Evolutionary conservation across 2,888 invertebrate genomes (phyloP).

Genomic region (Amitus sp.): DNA sequence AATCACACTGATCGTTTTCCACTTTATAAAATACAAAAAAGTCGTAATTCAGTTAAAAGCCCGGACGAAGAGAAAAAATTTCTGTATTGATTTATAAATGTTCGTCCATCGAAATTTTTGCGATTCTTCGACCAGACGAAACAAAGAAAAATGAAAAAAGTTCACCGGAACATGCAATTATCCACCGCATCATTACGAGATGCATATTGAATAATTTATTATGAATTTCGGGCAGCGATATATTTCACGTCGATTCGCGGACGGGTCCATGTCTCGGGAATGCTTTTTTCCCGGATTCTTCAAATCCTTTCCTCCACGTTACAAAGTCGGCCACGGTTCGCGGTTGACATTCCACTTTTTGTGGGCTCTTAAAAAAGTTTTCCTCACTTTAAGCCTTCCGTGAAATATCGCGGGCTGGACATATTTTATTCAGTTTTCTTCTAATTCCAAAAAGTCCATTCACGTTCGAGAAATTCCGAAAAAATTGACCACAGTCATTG

Average conservation of each 20-base stretch:
- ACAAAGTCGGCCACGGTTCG: conserved; percentile 26
- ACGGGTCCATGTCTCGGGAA: conserved; percentile 31
- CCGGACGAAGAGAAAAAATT: no score
- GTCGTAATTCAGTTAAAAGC: no score
- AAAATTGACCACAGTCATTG: no score
- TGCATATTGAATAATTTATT: conserved; percentile 28
- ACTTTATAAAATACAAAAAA: no score
- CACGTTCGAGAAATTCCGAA: no score
- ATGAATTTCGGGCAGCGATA: conserved; percentile 16
- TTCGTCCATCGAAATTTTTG: no score
- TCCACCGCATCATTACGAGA: no score
- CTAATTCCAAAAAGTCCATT: no score
- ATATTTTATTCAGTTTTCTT: background rate
- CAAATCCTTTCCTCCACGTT: conserved; percentile 27
- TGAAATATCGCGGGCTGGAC: background rate
- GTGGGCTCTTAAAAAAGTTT: conserved; percentile 18
- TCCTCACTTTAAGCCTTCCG: conserved; percentile 12
- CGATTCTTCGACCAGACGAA: no score
- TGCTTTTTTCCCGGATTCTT: conserved; percentile 35
- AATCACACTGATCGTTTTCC: no score
- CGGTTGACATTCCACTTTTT: conserved; percentile 29
- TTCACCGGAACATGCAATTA: conserved; percentile 6
- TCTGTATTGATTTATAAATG: no score
- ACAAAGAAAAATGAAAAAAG: no score
- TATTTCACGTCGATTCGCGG: conserved; percentile 23